phyloP scores from a whole-genome alignment of 2,888 invertebrate species.

The Eilema depressum region DNA sequence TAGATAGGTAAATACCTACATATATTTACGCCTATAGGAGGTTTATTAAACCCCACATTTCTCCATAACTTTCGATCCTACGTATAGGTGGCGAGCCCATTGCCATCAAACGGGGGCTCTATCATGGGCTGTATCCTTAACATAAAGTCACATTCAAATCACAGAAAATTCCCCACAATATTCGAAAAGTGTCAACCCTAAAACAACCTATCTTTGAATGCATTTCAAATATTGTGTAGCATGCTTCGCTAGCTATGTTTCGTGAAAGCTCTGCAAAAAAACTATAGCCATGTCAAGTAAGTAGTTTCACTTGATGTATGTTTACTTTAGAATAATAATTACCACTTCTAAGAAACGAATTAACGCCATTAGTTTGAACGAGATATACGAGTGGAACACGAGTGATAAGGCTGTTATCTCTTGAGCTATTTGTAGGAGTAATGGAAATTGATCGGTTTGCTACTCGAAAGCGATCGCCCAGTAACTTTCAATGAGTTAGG shows the following conservation, averaged over 20 bases:
- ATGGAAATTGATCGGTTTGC: constrained; percentile 32
- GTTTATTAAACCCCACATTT: too few species aligned
- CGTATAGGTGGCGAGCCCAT: too few species aligned
- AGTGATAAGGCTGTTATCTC: constrained; percentile 25
- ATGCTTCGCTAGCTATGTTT: not conserved
- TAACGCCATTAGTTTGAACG: constrained; percentile 35
- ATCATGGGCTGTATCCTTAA: too few species aligned
- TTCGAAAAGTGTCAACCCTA: constrained; percentile 25
- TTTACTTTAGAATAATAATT: constrained; percentile 31
- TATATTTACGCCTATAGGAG: too few species aligned
- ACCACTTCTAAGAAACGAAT: constrained; percentile 30
- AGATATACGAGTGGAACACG: constrained; percentile 23
- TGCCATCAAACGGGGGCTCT: too few species aligned
- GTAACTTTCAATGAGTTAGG: constrained; percentile 6
- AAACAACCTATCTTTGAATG: constrained; percentile 34
- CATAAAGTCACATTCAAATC: too few species aligned
- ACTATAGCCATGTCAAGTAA: constrained; percentile 29
- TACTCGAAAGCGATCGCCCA: constrained; percentile 7
- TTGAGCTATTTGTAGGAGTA: constrained; percentile 16
- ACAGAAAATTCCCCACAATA: not conserved
- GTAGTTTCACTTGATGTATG: constrained; percentile 42
- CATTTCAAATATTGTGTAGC: constrained; percentile 42
- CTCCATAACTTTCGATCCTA: too few species aligned
- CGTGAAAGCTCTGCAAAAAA: constrained; percentile 49
- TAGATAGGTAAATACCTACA: too few species aligned